Evolutionary conservation across 2,113 vertebrate species (phyloP), one percentile per base, ranked within the genome.

Genomic region (Thermophis baileyi): DNA sequence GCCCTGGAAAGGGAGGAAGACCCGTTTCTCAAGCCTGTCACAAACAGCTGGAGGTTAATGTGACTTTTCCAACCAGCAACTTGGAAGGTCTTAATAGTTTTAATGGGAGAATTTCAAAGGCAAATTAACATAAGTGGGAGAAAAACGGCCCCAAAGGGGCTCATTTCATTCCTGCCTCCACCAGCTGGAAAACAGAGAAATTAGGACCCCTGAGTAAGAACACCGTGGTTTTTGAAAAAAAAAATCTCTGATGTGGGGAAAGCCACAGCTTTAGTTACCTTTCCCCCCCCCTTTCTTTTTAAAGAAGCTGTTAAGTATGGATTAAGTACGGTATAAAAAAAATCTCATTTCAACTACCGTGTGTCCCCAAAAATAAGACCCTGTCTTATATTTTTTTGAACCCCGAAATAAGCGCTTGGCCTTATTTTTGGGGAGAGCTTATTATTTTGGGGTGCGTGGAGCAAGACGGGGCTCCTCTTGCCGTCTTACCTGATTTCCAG

Each of bases 11-110:
- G 35, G 63, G 47, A 1, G 63, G 47, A 1, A 81, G 88, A 10
- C 14, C 3, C 0, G 40, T 88, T 93, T 60, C 92, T 86, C 74
- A 1, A 10, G 69, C 53, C 54, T 20, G 0, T 25, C 3, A 3
- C 0, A 16, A 95, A 93, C 95, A 8, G 95, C 94, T 40, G 95
- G 95, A 93, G 94, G 94, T 93, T 87, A 92, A 95, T 91, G 44
- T 54, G 30, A 92, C 30, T 88, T 60, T 14, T 90, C 18, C 69
- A 95, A 93, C 92, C 88, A 95, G 94, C 93, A 89, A 94, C 85
- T 53, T 53, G 89, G 93, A 30, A 85, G 93, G n/a, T 12, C 91
- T 94, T 88, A 92, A 95, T 91, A 20, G 91, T 93, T 95, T 91
- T 91, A 92, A 93, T 55, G 89, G 95, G 24, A 74, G 91, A 9